These are phyloP conservation scores for Indicator indicator DNA, from an alignment of 2,113 vertebrate genomes.

Conservation along the genomic window DNA sequence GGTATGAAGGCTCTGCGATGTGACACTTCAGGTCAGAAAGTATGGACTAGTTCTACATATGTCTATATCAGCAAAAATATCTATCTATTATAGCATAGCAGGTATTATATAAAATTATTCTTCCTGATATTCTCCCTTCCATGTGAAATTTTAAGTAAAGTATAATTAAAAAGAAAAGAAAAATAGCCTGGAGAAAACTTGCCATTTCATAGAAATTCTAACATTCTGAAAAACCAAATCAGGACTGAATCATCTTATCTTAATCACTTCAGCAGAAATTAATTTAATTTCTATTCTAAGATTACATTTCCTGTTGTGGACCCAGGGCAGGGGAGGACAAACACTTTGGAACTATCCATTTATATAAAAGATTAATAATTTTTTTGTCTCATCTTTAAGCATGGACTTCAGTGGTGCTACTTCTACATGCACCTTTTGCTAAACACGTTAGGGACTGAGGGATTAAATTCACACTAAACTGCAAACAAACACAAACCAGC, in stretches of 20 bases:
- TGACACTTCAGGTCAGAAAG: not conserved
- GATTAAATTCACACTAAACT: conserved; percentile 51
- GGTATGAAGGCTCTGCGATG: not conserved
- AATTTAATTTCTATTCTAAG: not conserved
- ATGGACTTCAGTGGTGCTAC: not conserved
- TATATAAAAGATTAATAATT: not conserved
- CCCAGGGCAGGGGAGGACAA: not conserved
- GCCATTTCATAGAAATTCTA: not conserved
- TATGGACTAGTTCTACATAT: not conserved
- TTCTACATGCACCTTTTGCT: not conserved
- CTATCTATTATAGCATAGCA: not conserved
- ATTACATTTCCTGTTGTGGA: not conserved
- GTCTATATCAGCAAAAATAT: not conserved
- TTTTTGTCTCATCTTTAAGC: not conserved
- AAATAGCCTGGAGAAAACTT: not conserved
- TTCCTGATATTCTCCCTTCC: not conserved
- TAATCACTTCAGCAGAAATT: not conserved
- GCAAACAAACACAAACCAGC: conserved; percentile 25
- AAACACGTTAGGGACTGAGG: not conserved
- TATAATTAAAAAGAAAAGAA: not conserved
- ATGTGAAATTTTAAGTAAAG: not conserved
- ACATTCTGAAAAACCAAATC: not conserved
- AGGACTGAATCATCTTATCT: conserved; percentile 1
- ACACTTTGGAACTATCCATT: not conserved
- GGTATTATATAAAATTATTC: not conserved